Conservation (phyloP, 2,888 invertebrate species). For the Halictus quadricinctus region DNA sequence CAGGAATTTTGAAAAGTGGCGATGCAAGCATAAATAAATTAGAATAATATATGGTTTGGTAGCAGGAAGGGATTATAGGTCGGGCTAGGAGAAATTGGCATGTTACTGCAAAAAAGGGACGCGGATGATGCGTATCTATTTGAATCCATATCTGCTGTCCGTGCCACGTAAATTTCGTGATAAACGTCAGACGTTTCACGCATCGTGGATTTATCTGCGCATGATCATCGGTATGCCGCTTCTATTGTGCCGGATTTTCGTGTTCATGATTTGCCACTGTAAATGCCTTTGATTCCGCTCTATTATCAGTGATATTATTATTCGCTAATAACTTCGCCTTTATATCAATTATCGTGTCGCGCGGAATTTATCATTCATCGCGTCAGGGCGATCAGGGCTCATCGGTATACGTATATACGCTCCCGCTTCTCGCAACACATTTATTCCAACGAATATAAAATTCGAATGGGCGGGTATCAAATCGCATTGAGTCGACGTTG, state of each 20-base stretch:
- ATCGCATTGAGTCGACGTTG: slow-evolving; percentile 1
- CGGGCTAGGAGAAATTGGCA: not conserved
- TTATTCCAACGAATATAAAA: slow-evolving; percentile 26
- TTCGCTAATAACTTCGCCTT: slow-evolving; percentile 49
- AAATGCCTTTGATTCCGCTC: slow-evolving; percentile 23
- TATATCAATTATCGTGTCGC: slow-evolving; percentile 50
- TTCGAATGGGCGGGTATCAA: slow-evolving; percentile 26
- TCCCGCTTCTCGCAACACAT: slow-evolving; percentile 16
- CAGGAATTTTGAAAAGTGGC: not conserved
- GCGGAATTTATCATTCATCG: slow-evolving; percentile 38
- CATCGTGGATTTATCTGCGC: slow-evolving; percentile 32
- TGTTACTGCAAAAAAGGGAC: not conserved
- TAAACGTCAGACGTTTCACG: slow-evolving; percentile 45
- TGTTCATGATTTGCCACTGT: slow-evolving; percentile 27
- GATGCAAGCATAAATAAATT: not conserved
- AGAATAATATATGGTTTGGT: not conserved
- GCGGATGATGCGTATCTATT: slow-evolving; percentile 22
- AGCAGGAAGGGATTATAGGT: not conserved
- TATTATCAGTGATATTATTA: slow-evolving; percentile 42
- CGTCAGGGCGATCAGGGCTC: slow-evolving; percentile 10
- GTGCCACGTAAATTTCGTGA: slow-evolving; percentile 33
- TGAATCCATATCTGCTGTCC: slow-evolving; percentile 29
- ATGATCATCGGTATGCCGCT: not conserved
- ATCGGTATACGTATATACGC: slow-evolving; percentile 9
- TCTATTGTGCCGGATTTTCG: slow-evolving; percentile 33